Evolutionary conservation across 2,888 invertebrate species (phyloP).

Genomic region (Heliconius ismenius): DNA sequence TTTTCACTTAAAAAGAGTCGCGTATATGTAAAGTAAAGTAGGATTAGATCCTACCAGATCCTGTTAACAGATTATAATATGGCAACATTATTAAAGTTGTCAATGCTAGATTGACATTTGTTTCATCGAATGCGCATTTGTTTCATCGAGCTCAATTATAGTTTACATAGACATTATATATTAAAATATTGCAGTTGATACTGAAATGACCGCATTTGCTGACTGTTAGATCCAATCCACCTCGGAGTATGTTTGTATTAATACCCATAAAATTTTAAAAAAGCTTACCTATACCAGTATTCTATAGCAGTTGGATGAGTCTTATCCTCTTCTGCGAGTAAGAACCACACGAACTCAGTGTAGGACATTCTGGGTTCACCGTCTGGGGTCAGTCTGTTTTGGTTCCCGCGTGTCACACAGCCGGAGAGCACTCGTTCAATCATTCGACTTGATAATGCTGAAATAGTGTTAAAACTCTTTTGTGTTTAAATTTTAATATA

Average conservation of each 20-base stretch:
- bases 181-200: background rate
- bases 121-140: background rate
- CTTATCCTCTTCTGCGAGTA: slow-evolving; percentile 99
- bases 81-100: background rate
- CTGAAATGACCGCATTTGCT: background rate
- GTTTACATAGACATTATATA: too few relatives aligned
- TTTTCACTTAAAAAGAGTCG: too few relatives aligned
- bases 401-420: slow-evolving; percentile 93
- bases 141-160: slow-evolving; percentile 7
- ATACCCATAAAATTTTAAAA: background rate
- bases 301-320: slow-evolving; percentile 96
- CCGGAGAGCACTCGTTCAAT: slow-evolving; percentile 98
- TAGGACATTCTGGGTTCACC: slow-evolving; percentile 95
- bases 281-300: slow-evolving; percentile 90
- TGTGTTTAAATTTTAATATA: too few relatives aligned
- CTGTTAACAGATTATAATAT: background rate
- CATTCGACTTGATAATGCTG: slow-evolving; percentile 97
- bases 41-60: too few relatives aligned
- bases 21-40: too few relatives aligned
- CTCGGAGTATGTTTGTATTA: background rate
- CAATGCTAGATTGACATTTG: background rate
- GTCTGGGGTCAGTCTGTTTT: slow-evolving; percentile 75
- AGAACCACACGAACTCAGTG: slow-evolving; percentile 99
- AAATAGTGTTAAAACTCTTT: slow-evolving; percentile 48
- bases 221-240: background rate